A percentile compares a stretch with the other conserved stretches of the same genome.
Conservation (phyloP, 2,797 vertebrate genomes). For the Saxicola maurus region DNA sequence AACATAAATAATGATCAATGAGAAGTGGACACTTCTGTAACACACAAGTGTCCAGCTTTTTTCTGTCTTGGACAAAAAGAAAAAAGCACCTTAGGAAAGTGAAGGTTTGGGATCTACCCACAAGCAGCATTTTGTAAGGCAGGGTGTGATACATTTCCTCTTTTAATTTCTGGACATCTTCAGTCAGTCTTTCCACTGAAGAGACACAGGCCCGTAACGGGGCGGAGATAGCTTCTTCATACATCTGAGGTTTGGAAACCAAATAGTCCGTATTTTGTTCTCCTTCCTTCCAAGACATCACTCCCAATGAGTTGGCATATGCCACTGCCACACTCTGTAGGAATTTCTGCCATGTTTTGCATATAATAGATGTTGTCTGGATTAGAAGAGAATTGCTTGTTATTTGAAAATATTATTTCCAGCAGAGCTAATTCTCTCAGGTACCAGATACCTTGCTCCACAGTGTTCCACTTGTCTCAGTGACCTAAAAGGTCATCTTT, state of each 20-base stretch:
- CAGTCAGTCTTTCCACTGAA: neutral
- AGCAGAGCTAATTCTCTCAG: neutral
- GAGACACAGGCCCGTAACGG: fast-evolving
- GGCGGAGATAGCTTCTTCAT: neutral
- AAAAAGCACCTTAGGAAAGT: neutral
- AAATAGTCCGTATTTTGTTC: neutral
- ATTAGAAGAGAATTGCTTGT: neutral
- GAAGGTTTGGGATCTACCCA: neutral
- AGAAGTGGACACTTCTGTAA: neutral
- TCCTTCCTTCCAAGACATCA: neutral
- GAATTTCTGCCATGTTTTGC: neutral
- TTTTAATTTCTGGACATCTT: neutral
- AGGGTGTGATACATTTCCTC: neutral
- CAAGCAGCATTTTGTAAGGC: neutral
- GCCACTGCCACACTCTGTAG: neutral
- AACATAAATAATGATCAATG: neutral
- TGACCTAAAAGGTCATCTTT: neutral
- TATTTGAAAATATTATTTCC: neutral
- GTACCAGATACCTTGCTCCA: neutral
- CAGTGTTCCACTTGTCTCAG: neutral
- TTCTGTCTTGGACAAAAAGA: neutral
- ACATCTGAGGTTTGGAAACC: neutral
- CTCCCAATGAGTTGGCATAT: neutral
- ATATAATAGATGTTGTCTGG: neutral
- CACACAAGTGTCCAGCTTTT: neutral